Conservation (phyloP, 2,113 vertebrate species). For the Centropristis striata region DNA sequence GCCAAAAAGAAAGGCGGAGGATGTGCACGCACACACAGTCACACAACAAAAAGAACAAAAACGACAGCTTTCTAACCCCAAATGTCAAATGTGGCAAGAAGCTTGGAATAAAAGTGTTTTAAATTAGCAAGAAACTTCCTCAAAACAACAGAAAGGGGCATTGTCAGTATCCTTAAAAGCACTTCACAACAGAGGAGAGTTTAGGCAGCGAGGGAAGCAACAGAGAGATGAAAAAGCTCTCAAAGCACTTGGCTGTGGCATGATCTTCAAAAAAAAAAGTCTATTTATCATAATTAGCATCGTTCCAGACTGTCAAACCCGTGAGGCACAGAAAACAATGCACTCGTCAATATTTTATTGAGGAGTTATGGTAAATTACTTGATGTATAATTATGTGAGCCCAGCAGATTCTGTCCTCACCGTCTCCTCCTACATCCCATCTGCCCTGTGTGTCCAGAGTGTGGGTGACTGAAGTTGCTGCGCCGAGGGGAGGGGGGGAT, state of each 20-base stretch:
- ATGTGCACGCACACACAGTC: constrained; percentile 23
- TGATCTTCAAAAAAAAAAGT: constrained; percentile 46
- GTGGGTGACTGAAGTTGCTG: constrained; percentile 78
- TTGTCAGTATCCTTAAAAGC: constrained; percentile 55
- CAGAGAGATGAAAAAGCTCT: constrained; percentile 42
- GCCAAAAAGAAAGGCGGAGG: constrained; percentile 55
- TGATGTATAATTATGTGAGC: constrained; percentile 75
- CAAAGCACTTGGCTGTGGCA: constrained; percentile 55
- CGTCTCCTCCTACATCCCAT: constrained; percentile 84
- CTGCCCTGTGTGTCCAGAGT: constrained; percentile 81
- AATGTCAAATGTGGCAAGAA: constrained; percentile 51
- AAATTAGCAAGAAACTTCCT: constrained; percentile 70
- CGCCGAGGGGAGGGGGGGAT: constrained; percentile 20
- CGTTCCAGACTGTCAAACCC: constrained; percentile 60
- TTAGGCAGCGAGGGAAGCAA: constrained; percentile 27
- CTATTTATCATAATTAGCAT: constrained; percentile 70
- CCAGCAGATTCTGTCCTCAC: constrained; percentile 67
- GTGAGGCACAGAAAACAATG: constrained; percentile 60
- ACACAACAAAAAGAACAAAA: constrained; percentile 31
- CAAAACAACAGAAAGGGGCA: constrained; percentile 34
- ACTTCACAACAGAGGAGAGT: constrained; percentile 47
- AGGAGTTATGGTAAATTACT: constrained; percentile 62
- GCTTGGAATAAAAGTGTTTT: constrained; percentile 55
- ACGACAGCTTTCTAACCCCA: constrained; percentile 50
- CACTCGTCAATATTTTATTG: constrained; percentile 60